phyloP scores from a whole-genome alignment of 2,888 invertebrate species.

The Zeuzera pyrina region DNA sequence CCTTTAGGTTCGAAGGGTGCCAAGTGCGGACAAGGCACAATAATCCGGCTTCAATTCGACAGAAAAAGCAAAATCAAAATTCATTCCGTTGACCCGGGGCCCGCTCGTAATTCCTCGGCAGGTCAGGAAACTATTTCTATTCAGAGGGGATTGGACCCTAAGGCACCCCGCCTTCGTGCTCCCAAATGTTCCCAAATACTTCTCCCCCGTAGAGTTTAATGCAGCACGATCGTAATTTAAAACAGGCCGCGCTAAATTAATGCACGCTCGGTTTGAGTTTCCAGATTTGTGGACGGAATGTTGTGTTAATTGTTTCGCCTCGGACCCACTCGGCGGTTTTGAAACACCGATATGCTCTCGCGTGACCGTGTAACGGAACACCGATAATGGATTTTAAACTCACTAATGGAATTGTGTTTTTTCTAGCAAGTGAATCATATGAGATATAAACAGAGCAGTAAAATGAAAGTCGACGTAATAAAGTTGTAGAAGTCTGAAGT shows the following conservation, averaged over 20 bases:
- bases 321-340: conserved; percentile 21
- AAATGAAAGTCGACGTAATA: conserved; percentile 34
- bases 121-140: conserved; percentile 62
- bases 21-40: conserved; percentile 29
- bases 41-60: conserved; percentile 39
- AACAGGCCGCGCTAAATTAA: conserved; percentile 5
- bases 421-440: too few species aligned
- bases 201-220: conserved; percentile 21
- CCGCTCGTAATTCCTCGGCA: conserved; percentile 45
- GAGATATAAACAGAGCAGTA: not conserved
- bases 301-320: conserved; percentile 41
- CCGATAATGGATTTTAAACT: too few species aligned
- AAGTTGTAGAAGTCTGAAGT: conserved; percentile 33
- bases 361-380: conserved; percentile 18
- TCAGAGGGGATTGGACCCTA: conserved; percentile 48
- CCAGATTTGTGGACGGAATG: conserved; percentile 36
- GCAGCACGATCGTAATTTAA: conserved; percentile 6
- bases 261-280: conserved; percentile 6
- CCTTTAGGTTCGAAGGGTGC: too few species aligned
- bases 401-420: too few species aligned
- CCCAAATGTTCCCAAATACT: conserved; percentile 37
- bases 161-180: conserved; percentile 34
- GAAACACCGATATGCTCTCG: conserved; percentile 32
- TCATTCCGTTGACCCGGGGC: conserved; percentile 55
- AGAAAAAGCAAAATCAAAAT: conserved; percentile 64